Conservation (phyloP, 2,797 vertebrate species). For the Gambusia yucatana region DNA sequence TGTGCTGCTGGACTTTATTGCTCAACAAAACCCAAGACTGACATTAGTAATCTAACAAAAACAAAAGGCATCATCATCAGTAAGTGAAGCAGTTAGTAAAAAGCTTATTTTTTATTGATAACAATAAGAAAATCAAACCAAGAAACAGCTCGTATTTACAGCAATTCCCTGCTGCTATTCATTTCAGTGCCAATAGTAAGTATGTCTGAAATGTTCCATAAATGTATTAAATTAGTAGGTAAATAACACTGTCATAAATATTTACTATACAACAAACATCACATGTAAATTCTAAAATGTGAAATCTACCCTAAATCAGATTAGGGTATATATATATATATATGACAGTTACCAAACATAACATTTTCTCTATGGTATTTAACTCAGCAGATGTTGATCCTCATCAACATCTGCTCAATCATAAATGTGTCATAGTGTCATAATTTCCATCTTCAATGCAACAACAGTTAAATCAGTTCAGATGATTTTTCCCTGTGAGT, state of each 20-base stretch:
- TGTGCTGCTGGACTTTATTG: not conserved
- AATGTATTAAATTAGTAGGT: conserved; percentile 43
- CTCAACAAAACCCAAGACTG: not conserved
- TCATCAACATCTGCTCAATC: conserved; percentile 60
- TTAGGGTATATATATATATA: conserved; percentile 26
- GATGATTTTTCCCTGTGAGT: conserved; percentile 32
- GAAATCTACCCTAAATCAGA: conserved; percentile 25
- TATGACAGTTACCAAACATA: conserved; percentile 40
- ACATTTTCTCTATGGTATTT: conserved; percentile 37
- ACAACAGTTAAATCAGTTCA: conserved; percentile 33
- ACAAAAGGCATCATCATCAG: not conserved
- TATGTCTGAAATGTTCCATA: conserved; percentile 41
- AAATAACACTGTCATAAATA: conserved; percentile 53
- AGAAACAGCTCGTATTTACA: conserved; percentile 69
- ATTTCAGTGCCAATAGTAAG: conserved; percentile 25
- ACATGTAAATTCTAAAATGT: conserved; percentile 22
- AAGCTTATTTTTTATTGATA: conserved; percentile 62
- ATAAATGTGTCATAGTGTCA: conserved; percentile 17
- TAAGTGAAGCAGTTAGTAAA: not conserved
- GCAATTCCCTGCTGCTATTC: conserved; percentile 27
- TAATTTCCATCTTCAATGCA: conserved; percentile 32
- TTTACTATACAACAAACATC: conserved; percentile 55
- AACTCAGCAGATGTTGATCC: conserved; percentile 26
- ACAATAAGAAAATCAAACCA: conserved; percentile 59
- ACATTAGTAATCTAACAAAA: not conserved